These are phyloP conservation scores for Oxyscelio sp. DNA, from an alignment of 2,888 invertebrate species.

Conservation along the genomic window DNA sequence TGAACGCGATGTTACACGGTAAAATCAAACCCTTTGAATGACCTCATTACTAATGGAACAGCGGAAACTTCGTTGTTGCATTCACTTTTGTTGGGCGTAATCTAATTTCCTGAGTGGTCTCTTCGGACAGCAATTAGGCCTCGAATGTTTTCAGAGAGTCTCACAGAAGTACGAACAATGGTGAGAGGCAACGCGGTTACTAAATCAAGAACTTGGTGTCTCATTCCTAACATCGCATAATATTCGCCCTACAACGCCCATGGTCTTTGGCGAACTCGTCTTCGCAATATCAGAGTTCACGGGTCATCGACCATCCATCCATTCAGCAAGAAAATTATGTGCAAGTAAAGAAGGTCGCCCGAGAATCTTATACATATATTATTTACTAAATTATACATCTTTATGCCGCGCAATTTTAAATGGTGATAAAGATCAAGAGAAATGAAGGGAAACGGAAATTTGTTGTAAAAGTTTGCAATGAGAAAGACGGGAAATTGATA, in stretches of 20 bases:
- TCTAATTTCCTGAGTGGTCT: constrained; percentile 53
- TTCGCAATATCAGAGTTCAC: constrained; percentile 63
- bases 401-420: constrained; percentile 37
- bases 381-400: constrained; percentile 43
- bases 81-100: constrained; percentile 59
- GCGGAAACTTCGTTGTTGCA: constrained; percentile 49
- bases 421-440: constrained; percentile 28
- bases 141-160: constrained; percentile 51
- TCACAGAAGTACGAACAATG: constrained; percentile 52
- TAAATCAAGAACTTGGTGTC: constrained; percentile 79
- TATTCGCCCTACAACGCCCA: constrained; percentile 54
- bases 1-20: not conserved
- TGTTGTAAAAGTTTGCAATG: not conserved
- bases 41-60: constrained; percentile 56
- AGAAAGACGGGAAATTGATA: constrained; percentile 8
- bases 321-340: constrained; percentile 14
- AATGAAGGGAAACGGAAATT: constrained; percentile 47
- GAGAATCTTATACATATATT: constrained; percentile 9
- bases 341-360: not conserved
- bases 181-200: constrained; percentile 77
- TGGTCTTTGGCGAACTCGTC: constrained; percentile 60
- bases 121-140: constrained; percentile 70
- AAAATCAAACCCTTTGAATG: constrained; percentile 60
- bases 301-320: constrained; percentile 45
- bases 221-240: constrained; percentile 69